Evolutionary conservation across 2,113 vertebrate species (phyloP).

Genomic region (Lanius ludovicianus): DNA sequence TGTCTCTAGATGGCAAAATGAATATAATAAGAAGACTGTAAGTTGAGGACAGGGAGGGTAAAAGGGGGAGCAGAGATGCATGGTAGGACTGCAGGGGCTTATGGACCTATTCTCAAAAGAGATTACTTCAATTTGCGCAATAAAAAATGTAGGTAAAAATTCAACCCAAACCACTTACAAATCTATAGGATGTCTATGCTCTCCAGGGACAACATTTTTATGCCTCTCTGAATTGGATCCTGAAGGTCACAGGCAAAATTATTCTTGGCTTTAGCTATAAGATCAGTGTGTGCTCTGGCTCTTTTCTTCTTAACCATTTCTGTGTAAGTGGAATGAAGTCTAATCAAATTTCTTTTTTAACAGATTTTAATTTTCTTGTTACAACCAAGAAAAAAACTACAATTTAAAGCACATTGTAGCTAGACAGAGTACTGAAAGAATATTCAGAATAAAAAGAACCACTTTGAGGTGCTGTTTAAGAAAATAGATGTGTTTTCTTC

Average conservation of each 20-base stretch:
- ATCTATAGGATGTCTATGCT: not conserved
- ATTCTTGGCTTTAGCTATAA: not conserved
- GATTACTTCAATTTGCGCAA: not conserved
- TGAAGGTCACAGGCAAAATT: constrained; percentile 3
- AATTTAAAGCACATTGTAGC: not conserved
- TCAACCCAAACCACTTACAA: not conserved
- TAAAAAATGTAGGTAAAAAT: not conserved
- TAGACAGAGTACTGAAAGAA: not conserved
- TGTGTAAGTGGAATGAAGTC: not conserved
- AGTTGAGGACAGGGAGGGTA: not conserved
- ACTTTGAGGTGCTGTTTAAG: not conserved
- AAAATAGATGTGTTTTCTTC: not conserved
- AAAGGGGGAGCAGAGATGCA: not conserved
- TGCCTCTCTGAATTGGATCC: not conserved
- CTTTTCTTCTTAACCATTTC: not conserved
- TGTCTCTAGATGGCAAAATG: not conserved
- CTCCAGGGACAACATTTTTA: not conserved
- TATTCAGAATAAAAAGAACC: not conserved
- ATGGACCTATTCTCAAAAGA: not conserved
- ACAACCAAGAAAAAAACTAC: not conserved
- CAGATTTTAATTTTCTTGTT: not conserved
- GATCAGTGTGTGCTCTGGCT: not conserved
- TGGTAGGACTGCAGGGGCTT: not conserved
- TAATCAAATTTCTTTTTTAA: not conserved
- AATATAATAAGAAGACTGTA: not conserved